Conservation (phyloP, 2,888 invertebrate genomes). For the Oxystoma pomonae region DNA sequence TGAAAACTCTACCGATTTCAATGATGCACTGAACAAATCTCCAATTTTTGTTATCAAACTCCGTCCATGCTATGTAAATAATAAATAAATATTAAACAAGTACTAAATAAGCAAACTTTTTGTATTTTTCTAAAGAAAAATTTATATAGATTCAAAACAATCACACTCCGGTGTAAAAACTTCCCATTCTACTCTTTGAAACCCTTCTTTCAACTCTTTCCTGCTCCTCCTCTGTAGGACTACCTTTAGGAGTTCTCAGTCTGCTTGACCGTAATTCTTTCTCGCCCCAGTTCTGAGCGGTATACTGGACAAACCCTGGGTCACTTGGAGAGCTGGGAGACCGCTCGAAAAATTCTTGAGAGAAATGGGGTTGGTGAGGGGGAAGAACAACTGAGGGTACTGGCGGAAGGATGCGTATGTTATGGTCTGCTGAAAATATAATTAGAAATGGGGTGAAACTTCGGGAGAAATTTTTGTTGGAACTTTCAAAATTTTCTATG, state of each 20-base stretch:
- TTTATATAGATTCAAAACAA: too few species aligned
- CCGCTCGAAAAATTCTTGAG: constrained; percentile 45
- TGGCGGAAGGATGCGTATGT: not conserved
- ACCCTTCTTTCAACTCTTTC: not conserved
- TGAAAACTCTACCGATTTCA: too few species aligned
- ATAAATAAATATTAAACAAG: not conserved
- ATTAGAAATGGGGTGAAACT: too few species aligned
- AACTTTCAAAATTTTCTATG: too few species aligned
- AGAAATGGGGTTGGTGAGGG: constrained; percentile 38
- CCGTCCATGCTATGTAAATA: not conserved
- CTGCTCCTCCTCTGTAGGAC: constrained; percentile 34
- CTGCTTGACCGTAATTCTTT: constrained; percentile 23
- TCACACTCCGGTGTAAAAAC: not conserved
- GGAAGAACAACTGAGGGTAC: constrained; percentile 43
- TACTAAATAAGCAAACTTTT: not conserved
- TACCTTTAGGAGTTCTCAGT: constrained; percentile 52
- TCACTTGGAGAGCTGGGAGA: constrained; percentile 66
- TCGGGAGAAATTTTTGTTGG: too few species aligned
- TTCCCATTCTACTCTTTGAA: not conserved
- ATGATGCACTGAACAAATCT: too few species aligned
- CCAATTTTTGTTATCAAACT: not conserved
- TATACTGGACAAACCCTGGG: constrained; percentile 70
- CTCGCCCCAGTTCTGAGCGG: constrained; percentile 63
- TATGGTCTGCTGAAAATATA: not conserved
- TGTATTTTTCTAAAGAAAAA: too few species aligned